Percentiles rank a stretch among this genome's conserved stretches.
Evolutionary conservation across 2,888 invertebrate species (phyloP).

Genomic region (Tenodera sinensis): DNA sequence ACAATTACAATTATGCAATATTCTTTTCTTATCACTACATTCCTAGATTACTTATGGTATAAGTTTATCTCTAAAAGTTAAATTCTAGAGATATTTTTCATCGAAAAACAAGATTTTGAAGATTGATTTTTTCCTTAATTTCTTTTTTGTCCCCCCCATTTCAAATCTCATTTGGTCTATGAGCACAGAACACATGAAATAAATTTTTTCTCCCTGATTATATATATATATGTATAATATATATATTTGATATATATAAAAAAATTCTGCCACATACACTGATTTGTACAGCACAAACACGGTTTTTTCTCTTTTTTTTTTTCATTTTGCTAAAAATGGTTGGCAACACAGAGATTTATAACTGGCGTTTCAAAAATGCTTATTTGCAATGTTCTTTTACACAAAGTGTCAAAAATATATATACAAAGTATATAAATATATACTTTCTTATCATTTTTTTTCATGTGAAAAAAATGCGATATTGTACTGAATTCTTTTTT

Average conservation of each 20-base stretch:
- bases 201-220: conserved; percentile 27
- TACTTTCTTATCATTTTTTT: conserved; percentile 28
- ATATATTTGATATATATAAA: not conserved
- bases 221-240: not conserved
- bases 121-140: conserved; percentile 24
- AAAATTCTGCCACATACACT: conserved; percentile 19
- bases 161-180: conserved; percentile 22
- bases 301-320: conserved; percentile 7
- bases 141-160: not conserved
- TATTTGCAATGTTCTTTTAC: conserved; percentile 27
- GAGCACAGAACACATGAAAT: conserved; percentile 28
- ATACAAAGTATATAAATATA: conserved; percentile 33
- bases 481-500: conserved; percentile 23
- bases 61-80: conserved; percentile 23
- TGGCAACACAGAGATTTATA: conserved; percentile 26
- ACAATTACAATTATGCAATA: conserved; percentile 30
- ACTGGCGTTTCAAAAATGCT: conserved; percentile 26
- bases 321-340: conserved; percentile 15
- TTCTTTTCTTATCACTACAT: conserved; percentile 26
- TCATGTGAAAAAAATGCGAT: conserved; percentile 29
- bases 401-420: conserved; percentile 33
- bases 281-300: conserved; percentile 29
- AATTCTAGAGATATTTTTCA: conserved; percentile 15
- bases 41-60: conserved; percentile 25
- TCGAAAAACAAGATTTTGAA: conserved; percentile 23